These are phyloP conservation scores for Sebastes nivosus DNA, from an alignment of 2,797 vertebrate species.

Conservation along the genomic window DNA sequence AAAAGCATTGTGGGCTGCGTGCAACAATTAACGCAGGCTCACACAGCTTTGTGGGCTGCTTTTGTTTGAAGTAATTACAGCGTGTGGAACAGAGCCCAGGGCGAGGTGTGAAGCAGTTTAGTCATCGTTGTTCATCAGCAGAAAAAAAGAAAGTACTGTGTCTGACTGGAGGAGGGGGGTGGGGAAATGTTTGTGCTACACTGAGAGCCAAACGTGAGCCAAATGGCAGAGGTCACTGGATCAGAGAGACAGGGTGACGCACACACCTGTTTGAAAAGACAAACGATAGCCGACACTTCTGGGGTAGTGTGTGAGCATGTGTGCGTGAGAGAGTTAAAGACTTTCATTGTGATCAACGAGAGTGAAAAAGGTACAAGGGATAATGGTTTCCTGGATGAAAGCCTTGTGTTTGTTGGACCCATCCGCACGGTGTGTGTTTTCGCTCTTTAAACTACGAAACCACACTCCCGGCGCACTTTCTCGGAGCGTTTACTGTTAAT, in stretches of 20 bases:
- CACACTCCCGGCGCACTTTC: no score
- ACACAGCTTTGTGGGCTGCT: conserved; percentile 8
- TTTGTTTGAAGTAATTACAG: conserved; percentile 54
- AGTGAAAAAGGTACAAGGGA: neutral
- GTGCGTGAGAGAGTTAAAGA: neutral
- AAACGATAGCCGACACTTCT: neutral
- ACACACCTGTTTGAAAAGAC: conserved; percentile 44
- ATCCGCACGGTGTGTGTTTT: no score
- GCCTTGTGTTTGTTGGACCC: no score
- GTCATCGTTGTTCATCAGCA: conserved; percentile 28
- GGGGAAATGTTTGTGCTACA: neutral
- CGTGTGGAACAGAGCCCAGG: conserved; percentile 12
- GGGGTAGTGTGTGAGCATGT: neutral
- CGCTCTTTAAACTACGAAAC: no score
- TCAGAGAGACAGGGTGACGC: neutral
- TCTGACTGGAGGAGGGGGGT: neutral
- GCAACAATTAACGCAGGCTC: conserved; percentile 35
- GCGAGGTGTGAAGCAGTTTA: conserved; percentile 42
- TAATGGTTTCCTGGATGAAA: neutral
- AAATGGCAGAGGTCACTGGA: conserved; percentile 28
- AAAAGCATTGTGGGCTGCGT: conserved; percentile 16
- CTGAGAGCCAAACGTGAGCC: conserved; percentile 22
- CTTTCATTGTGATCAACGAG: neutral
- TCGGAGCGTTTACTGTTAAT: no score
- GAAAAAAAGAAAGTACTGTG: conserved; percentile 16